Percentiles rank a stretch among this genome's conserved stretches.
Conservation (phyloP, 1,140 invertebrate species). For the Pectinophora gossypiella region DNA sequence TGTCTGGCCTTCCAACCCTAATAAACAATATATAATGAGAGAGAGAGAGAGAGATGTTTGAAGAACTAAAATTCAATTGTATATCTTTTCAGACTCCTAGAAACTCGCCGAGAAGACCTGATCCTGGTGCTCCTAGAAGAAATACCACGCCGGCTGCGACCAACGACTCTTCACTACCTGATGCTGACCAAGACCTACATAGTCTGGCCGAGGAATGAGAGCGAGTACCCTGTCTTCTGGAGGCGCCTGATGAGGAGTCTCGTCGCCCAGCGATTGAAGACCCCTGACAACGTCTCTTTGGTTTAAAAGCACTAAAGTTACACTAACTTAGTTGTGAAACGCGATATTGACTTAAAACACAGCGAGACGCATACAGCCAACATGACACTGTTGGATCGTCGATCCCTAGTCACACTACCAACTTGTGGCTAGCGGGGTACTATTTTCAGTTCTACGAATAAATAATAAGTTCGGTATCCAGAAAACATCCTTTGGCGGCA, state of each 20-base stretch:
- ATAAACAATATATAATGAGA: too few species aligned
- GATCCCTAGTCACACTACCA: too few species aligned
- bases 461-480: too few species aligned
- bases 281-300: slow-evolving; percentile 41
- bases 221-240: slow-evolving; percentile 63
- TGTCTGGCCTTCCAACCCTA: too few species aligned
- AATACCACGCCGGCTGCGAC: slow-evolving; percentile 75
- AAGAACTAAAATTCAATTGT: too few species aligned
- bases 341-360: neutral
- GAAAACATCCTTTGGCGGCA: too few species aligned
- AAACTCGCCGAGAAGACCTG: slow-evolving; percentile 77
- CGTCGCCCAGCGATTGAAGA: slow-evolving; percentile 37
- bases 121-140: slow-evolving; percentile 79
- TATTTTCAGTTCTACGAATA: too few species aligned
- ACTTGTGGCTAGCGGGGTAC: too few species aligned
- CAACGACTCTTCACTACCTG: slow-evolving; percentile 78
- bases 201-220: slow-evolving; percentile 74
- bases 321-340: slow-evolving; percentile 8
- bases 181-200: slow-evolving; percentile 81
- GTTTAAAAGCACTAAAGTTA: too few species aligned
- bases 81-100: slow-evolving; percentile 70
- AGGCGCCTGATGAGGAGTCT: slow-evolving; percentile 56
- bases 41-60: too few species aligned
- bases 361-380: too few species aligned
- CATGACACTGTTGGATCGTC: too few species aligned